These are phyloP conservation scores for Craseonycteris thonglongyai DNA, from an alignment of 2,113 vertebrate species.

Conservation along the genomic window DNA sequence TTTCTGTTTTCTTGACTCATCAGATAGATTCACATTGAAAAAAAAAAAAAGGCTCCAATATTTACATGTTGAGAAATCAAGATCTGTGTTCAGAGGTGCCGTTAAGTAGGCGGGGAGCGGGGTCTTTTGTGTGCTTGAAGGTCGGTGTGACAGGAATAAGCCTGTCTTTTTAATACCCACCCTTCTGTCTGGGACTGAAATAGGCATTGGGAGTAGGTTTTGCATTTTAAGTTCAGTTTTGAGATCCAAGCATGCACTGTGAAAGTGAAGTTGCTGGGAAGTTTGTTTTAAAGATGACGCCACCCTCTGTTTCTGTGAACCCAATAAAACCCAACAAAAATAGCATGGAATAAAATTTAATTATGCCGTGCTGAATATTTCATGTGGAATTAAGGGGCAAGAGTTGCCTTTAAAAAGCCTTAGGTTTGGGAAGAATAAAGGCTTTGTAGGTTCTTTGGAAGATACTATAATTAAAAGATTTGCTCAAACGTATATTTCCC, in stretches of 20 bases:
- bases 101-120: not conserved
- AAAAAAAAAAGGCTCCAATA: not conserved
- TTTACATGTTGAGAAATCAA: not conserved
- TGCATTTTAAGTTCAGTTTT: constrained; percentile 14
- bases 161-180: not conserved
- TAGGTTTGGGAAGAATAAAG: constrained; percentile 69
- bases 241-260: not conserved
- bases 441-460: constrained; percentile 67
- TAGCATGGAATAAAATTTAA: constrained; percentile 68
- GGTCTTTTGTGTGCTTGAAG: not conserved
- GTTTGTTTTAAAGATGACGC: constrained; percentile 43
- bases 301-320: constrained; percentile 52
- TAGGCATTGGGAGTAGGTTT: not conserved
- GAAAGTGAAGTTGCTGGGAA: constrained; percentile 24
- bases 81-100: not conserved
- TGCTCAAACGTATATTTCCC: constrained; percentile 51
- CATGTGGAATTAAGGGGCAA: constrained; percentile 76
- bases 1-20: not conserved
- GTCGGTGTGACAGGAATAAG: not conserved
- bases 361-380: constrained; percentile 70
- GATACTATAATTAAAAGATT: constrained; percentile 73
- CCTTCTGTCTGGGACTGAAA: not conserved
- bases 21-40: not conserved
- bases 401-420: constrained; percentile 70
- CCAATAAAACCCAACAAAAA: constrained; percentile 61